A percentile compares a stretch with the other conserved stretches of the same genome.
Evolutionary conservation across 2,888 invertebrate genomes (phyloP).

Genomic region (Troides aeacus): DNA sequence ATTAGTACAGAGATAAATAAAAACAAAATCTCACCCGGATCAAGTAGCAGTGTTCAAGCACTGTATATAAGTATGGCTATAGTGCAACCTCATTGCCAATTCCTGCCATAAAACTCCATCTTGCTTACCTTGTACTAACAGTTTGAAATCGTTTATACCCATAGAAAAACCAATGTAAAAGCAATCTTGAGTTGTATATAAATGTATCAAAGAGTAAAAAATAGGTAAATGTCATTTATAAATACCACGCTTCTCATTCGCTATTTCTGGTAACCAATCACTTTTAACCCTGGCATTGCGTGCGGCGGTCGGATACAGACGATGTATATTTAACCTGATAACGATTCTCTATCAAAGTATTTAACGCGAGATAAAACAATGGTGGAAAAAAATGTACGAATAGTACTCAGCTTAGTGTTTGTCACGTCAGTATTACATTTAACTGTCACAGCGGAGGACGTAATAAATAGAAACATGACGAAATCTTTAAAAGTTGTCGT

Average conservation of each 20-base stretch:
- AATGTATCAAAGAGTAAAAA: neutral
- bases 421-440: slow-evolving; percentile 38
- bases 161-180: too few relatives aligned
- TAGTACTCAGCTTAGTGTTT: slow-evolving; percentile 30
- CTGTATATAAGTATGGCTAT: too few relatives aligned
- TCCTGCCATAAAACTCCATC: too few relatives aligned
- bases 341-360: slow-evolving; percentile 27
- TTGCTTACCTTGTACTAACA: too few relatives aligned
- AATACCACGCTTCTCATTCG: neutral
- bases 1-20: too few relatives aligned
- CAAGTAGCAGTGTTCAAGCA: too few relatives aligned
- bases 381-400: slow-evolving; percentile 26
- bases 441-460: slow-evolving; percentile 38
- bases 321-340: slow-evolving; percentile 18
- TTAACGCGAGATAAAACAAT: slow-evolving; percentile 27
- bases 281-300: slow-evolving; percentile 26
- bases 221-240: slow-evolving; percentile 18
- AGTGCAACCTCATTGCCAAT: too few relatives aligned
- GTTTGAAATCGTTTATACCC: too few relatives aligned
- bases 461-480: slow-evolving; percentile 52
- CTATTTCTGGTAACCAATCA: slow-evolving; percentile 14
- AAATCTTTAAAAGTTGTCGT: slow-evolving; percentile 83
- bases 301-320: slow-evolving; percentile 14
- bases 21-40: too few relatives aligned
- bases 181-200: neutral